Percentiles rank a stretch among this genome's conserved stretches.
Conservation (phyloP, 2,797 vertebrate genomes). For the Sus cebifrons region DNA sequence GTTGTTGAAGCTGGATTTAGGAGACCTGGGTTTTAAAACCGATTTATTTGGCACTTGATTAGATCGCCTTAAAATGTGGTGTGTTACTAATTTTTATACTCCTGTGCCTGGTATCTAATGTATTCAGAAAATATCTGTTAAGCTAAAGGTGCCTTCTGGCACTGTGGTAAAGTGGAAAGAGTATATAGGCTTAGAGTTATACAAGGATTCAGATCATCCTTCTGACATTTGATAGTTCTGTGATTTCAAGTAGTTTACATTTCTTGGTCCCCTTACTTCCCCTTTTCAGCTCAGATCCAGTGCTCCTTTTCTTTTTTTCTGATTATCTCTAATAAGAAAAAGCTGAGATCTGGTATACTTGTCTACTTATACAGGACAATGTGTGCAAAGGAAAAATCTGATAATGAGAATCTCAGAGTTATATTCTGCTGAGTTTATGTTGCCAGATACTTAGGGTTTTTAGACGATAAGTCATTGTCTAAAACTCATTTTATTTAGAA, state of each 20-base stretch:
- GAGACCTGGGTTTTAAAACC: conserved; percentile 30
- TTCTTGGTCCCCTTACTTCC: not conserved
- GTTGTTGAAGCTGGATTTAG: conserved; percentile 23
- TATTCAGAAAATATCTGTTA: not conserved
- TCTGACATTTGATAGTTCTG: not conserved
- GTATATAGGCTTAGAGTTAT: not conserved
- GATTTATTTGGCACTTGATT: not conserved
- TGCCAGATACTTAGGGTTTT: conserved; percentile 41
- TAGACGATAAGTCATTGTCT: not conserved
- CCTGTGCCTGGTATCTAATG: not conserved
- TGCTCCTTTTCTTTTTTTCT: not conserved
- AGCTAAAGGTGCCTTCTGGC: not conserved
- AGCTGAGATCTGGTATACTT: conserved; percentile 15
- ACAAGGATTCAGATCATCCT: not conserved
- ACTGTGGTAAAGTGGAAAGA: not conserved
- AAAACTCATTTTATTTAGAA: conserved; percentile 44
- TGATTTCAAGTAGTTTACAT: conserved; percentile 16
- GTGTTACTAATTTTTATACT: not conserved
- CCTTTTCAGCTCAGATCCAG: conserved; percentile 23
- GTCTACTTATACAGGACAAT: not conserved
- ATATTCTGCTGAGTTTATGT: not conserved
- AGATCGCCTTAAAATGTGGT: not conserved
- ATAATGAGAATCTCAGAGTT: conserved; percentile 17
- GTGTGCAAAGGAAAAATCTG: conserved; percentile 18
- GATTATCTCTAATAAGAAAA: conserved; percentile 35